These are phyloP conservation scores for Telmatherina bonti DNA, from an alignment of 2,797 vertebrate genomes.

Conservation along the genomic window DNA sequence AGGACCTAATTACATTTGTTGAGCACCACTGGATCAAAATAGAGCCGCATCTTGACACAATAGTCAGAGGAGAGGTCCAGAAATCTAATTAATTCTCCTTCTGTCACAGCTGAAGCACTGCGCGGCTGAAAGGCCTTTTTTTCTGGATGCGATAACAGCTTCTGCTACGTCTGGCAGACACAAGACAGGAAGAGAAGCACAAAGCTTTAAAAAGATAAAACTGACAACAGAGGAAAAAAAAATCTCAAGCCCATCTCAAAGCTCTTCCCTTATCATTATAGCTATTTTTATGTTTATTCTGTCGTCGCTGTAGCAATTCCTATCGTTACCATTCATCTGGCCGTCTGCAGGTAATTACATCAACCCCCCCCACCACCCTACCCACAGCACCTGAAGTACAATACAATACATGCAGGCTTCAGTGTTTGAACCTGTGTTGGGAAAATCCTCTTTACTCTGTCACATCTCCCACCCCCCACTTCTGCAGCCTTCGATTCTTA, in stretches of 20 bases:
- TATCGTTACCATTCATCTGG: constrained; percentile 76
- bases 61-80: constrained; percentile 78
- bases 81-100: constrained; percentile 84
- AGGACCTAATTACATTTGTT: constrained; percentile 80
- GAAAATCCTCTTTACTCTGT: constrained; percentile 66
- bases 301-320: constrained; percentile 62
- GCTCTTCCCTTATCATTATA: constrained; percentile 74
- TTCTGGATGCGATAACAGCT: constrained; percentile 75
- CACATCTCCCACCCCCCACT: constrained; percentile 29
- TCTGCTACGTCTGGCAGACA: constrained; percentile 70
- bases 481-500: constrained; percentile 38
- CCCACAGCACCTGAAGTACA: constrained; percentile 69
- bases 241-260: constrained; percentile 74
- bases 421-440: constrained; percentile 63
- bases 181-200: constrained; percentile 62
- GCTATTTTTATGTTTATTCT: constrained; percentile 80
- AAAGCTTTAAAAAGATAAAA: constrained; percentile 74
- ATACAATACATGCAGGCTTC: constrained; percentile 61
- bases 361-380: not conserved
- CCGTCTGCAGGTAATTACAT: constrained; percentile 79
- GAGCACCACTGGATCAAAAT: constrained; percentile 78
- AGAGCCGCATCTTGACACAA: constrained; percentile 74
- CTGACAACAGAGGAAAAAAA: constrained; percentile 68
- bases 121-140: constrained; percentile 73
- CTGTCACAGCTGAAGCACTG: constrained; percentile 72